Base-by-base conservation (phyloP, 2,113 vertebrate species). In the Poeciliopsis turrubarensis region DNA sequence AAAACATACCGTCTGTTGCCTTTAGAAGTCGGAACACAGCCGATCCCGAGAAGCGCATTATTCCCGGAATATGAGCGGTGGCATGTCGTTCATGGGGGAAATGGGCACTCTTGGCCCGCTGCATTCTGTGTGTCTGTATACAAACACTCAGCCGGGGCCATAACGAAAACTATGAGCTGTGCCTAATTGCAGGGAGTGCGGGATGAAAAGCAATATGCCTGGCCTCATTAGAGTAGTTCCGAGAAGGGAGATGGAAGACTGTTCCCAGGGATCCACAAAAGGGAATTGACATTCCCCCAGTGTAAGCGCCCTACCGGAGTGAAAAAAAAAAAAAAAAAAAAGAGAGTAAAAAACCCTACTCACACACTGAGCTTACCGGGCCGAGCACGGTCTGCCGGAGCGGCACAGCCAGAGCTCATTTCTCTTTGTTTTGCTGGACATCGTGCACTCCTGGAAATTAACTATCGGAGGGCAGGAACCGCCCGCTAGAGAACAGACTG, bases 161-260 rank as follows among this genome's bases (percentile, higher is more conserved):
- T 87, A 87, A 90, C 85, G 73, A 89, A 92, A 90, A 90, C 87
- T 89, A 87, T 84, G 91, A 86, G 86, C 91, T 86, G 86, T 87
- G 87, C 89, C 90, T 92, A 90, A 91, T 91, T 90, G 90, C 88
- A 88, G 84, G 70, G 90, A 89, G 90, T 86, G 83, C 82, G 74
- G 89, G 84, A 94, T 93, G 91, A 94, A 94, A 94, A 90, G 87
- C 89, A 92, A 94, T 92, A 92, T 85, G 89, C 83, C 90, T 92
- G 91, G 91, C 92, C 92, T 93, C 90, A 92, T 94, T 94, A 93
- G 86, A 92, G 83, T 85, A 80, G 87, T 91, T 92, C 89, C 78
- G 82, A 92, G 87, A 89, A 92, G 91, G 82, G 88, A 90, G 86
- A 87, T 86, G 89, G 90, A 86, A 84, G 90, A 89, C 72, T 71